A percentile compares a stretch with the other conserved stretches of the same genome.
These are phyloP conservation scores for Ectemnius cavifrons DNA, from an alignment of 2,888 invertebrate genomes.

Conservation along the genomic window DNA sequence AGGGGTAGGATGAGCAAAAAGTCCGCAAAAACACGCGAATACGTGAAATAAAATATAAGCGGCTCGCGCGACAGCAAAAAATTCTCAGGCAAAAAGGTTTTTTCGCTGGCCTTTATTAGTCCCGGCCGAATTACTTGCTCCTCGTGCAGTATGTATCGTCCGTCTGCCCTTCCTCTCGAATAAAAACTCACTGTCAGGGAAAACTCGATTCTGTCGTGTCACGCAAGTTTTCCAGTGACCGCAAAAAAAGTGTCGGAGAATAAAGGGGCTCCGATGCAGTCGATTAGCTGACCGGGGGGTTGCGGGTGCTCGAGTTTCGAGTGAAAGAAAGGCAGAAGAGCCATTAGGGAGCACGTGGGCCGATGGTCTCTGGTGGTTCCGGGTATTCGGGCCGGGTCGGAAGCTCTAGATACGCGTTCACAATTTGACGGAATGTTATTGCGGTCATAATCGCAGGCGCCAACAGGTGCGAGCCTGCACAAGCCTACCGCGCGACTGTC, in stretches of 20 bases:
- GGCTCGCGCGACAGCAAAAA: constrained; percentile 29
- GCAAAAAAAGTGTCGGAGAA: too few species aligned
- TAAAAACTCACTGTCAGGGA: not conserved
- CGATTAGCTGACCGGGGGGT: too few species aligned
- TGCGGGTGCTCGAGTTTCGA: not conserved
- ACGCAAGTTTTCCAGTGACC: too few species aligned
- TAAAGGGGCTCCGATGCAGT: too few species aligned
- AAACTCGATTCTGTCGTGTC: too few species aligned
- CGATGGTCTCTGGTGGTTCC: constrained; percentile 42
- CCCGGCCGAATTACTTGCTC: constrained; percentile 45
- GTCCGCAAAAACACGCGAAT: constrained; percentile 53
- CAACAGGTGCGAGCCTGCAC: constrained; percentile 76
- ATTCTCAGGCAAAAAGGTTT: constrained; percentile 44
- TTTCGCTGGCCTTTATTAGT: constrained; percentile 47
- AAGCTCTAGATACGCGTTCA: constrained; percentile 54
- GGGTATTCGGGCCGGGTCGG: constrained; percentile 55
- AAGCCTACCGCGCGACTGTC: constrained; percentile 64
- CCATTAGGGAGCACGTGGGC: constrained; percentile 9
- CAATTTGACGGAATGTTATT: constrained; percentile 78
- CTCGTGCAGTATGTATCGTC: constrained; percentile 29
- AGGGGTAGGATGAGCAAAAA: constrained; percentile 32
- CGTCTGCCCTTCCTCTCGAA: not conserved
- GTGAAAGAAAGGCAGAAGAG: not conserved
- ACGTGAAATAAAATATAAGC: constrained; percentile 53
- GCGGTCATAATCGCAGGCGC: constrained; percentile 77